Base-by-base conservation (phyloP, 2,888 invertebrate genomes). In the Meloe dianella region DNA sequence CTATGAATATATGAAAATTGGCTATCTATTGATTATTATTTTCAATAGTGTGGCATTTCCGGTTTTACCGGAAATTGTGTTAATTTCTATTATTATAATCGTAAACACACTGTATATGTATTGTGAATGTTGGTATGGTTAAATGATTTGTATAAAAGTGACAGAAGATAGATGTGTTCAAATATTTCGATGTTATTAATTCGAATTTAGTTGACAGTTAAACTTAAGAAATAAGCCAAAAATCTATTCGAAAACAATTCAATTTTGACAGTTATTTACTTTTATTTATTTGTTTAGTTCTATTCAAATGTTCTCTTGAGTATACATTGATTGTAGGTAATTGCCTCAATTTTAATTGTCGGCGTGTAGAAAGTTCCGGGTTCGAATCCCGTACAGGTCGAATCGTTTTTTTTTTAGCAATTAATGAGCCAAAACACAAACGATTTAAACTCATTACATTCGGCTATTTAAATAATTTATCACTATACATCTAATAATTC, bases 121-220 rank as follows among this genome's bases (percentile, higher is more conserved):
- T 8, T 20, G 20, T 7, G 14, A 71, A 70, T 32, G 32, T 32
- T 12, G 1, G 35, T 71, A 71, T 71, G 72, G 68, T 73, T 77
- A 75, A 75, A 77, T 79, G 80, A 82, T 82, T 82, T 82, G 82
- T 82, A 80, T 77, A 75, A n/a, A 76, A 75, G 77, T 75, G 78
- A 77, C 78, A 77, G 70, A 79, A 82, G 82, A 82, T 79, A 75
- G 75, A 82, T 82, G 82, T 74, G 78, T 73, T 78, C 75, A 78
- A 80, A 82, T 82, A 80, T 77, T 80, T 80, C 65, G 73, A 71
- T 75, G 80, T 81, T 81, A 82, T 82, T 81, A 82, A 82, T 82
- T 76, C 78, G 76, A 63, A 63, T 67, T 64, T 58, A 64, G 68
- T 71, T 81, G 81, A 78, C 81, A 80, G 79, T 73, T 79, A 35